These are phyloP conservation scores for Cepaea nemoralis DNA, from an alignment of 1,140 invertebrate species.

Conservation along the genomic window DNA sequence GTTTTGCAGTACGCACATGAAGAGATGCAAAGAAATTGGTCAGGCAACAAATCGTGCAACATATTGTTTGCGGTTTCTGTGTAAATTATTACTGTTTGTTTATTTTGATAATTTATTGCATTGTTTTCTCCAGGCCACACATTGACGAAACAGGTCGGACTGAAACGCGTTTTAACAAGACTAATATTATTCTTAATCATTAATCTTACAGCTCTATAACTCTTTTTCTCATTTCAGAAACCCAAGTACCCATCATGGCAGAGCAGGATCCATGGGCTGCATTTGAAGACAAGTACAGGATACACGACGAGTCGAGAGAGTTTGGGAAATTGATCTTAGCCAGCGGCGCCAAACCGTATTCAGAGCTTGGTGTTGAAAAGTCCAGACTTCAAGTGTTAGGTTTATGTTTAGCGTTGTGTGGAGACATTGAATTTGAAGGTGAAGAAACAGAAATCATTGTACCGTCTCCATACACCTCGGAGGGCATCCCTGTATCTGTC, in stretches of 20 bases:
- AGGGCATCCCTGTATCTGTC: slow-evolving; percentile 43
- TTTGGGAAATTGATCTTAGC: slow-evolving; percentile 40
- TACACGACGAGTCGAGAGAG: slow-evolving; percentile 53
- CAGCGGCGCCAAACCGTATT: slow-evolving; percentile 27
- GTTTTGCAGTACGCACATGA: too few species aligned
- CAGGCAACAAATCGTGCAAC: too few species aligned
- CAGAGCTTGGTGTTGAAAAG: slow-evolving; percentile 45
- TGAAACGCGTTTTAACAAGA: too few species aligned
- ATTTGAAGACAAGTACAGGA: slow-evolving; percentile 49
- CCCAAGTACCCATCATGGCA: not conserved
- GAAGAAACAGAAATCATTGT: slow-evolving; percentile 49
- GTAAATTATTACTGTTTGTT: too few species aligned
- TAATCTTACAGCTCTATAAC: too few species aligned
- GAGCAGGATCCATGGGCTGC: slow-evolving; percentile 1
- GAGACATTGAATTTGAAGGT: slow-evolving; percentile 53
- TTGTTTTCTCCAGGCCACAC: too few species aligned
- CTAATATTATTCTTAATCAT: too few species aligned
- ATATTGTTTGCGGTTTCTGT: too few species aligned
- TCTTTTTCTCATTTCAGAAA: not conserved
- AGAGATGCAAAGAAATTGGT: too few species aligned
- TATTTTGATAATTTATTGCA: too few species aligned
- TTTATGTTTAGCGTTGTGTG: slow-evolving; percentile 38
- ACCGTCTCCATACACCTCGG: slow-evolving; percentile 44
- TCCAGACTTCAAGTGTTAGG: slow-evolving; percentile 39
- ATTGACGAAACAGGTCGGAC: too few species aligned